Conservation (phyloP, 2,113 vertebrate genomes). For the Noctilio leporinus region DNA sequence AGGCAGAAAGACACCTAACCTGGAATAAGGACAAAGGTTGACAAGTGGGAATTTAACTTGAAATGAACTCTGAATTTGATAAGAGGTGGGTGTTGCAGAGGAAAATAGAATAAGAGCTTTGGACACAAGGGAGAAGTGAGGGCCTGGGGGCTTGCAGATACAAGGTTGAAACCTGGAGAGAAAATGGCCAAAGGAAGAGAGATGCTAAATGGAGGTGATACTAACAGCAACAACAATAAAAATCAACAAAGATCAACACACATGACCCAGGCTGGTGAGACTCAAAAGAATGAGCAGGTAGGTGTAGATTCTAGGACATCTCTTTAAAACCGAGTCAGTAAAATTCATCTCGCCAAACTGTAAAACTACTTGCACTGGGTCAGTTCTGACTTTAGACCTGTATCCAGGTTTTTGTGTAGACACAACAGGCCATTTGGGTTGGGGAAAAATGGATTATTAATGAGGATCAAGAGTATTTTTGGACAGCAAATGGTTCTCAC, state of each 20-base stretch:
- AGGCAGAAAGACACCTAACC: background rate
- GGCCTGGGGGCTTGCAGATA: background rate
- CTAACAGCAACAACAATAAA: background rate
- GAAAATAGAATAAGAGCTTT: background rate
- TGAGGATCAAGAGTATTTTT: background rate
- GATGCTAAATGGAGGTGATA: background rate
- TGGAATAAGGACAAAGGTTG: background rate
- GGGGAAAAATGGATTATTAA: background rate
- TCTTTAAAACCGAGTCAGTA: background rate
- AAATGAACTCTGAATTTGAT: background rate
- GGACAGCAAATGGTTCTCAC: background rate
- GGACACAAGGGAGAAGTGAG: background rate
- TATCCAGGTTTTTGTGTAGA: background rate
- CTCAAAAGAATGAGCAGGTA: background rate
- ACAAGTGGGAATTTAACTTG: background rate
- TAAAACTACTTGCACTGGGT: background rate
- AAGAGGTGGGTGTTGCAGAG: background rate
- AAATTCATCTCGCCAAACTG: background rate
- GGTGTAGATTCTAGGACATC: background rate
- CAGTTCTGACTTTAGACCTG: background rate
- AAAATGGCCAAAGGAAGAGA: background rate
- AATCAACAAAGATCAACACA: background rate
- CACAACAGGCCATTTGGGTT: background rate
- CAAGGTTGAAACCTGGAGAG: background rate
- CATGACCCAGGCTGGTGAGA: background rate